phyloP scores from a whole-genome alignment of 1,140 invertebrate species.

The Nixonia krombeini region DNA sequence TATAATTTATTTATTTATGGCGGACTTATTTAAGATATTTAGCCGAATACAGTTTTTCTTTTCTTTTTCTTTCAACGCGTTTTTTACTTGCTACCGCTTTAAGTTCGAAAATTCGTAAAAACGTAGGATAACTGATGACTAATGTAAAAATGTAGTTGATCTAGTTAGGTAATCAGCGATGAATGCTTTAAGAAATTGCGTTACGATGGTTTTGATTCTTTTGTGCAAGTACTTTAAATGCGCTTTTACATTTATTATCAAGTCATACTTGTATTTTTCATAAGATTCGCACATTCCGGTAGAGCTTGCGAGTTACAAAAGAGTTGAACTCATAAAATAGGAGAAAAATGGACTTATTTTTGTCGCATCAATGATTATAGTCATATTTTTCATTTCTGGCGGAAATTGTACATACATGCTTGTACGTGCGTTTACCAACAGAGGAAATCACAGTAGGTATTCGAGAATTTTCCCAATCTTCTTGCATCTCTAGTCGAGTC shows the following conservation, averaged over 20 bases:
- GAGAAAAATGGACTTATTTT: neutral
- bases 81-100: neutral
- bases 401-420: neutral
- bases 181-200: neutral
- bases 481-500: conserved; percentile 51
- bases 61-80: neutral
- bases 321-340: too few relatives aligned
- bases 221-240: too few relatives aligned
- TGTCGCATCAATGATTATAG: neutral
- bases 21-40: conserved; percentile 42
- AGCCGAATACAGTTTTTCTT: conserved; percentile 17
- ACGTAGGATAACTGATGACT: conserved; percentile 2
- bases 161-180: neutral
- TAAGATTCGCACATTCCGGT: too few relatives aligned
- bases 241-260: too few relatives aligned
- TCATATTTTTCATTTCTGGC: neutral
- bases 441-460: conserved; percentile 17
- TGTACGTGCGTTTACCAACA: neutral
- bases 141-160: neutral
- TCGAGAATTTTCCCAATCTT: conserved; percentile 50
- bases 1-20: conserved; percentile 49
- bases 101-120: neutral
- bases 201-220: neutral
- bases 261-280: too few relatives aligned
- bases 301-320: too few relatives aligned